Conservation (phyloP, 2,797 vertebrate species). For the Pseudochromis fuscus region DNA sequence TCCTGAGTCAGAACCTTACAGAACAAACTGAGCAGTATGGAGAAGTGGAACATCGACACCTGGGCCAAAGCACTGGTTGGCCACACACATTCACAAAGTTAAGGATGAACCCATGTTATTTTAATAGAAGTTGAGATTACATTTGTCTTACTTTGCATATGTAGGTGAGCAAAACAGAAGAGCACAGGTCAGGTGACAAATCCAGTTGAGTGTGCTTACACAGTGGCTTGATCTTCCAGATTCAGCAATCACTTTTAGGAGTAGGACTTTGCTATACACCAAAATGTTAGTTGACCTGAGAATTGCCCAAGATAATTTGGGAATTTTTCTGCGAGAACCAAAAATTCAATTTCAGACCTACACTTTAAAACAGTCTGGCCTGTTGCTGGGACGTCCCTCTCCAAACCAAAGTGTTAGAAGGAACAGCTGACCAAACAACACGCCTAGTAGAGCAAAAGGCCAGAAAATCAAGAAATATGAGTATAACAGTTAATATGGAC, state of each 20-base stretch:
- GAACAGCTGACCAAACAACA: background rate
- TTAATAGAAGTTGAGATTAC: background rate
- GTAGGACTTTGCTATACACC: background rate
- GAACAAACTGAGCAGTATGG: slow-evolving; percentile 80
- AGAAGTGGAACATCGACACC: slow-evolving; percentile 81
- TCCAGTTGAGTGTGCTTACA: too few relatives aligned
- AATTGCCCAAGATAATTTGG: background rate
- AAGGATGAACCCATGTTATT: slow-evolving; percentile 68
- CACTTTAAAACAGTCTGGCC: background rate
- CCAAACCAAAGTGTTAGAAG: background rate
- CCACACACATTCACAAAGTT: slow-evolving; percentile 80
- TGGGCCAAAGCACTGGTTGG: slow-evolving; percentile 77
- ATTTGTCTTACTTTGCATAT: background rate
- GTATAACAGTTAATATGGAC: background rate
- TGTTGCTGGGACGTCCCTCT: background rate
- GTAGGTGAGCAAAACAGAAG: too few relatives aligned
- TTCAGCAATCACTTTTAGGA: too few relatives aligned
- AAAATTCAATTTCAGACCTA: background rate
- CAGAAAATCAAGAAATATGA: background rate
- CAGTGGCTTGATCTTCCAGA: too few relatives aligned
- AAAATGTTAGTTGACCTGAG: background rate
- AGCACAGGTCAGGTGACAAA: too few relatives aligned
- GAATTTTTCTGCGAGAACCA: background rate
- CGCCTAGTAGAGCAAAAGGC: background rate
- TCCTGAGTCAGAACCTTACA: slow-evolving; percentile 84